A percentile compares a stretch with the other conserved stretches of the same genome.
phyloP scores from a whole-genome alignment of 1,140 invertebrate species.

The Agraylea sexmaculata region DNA sequence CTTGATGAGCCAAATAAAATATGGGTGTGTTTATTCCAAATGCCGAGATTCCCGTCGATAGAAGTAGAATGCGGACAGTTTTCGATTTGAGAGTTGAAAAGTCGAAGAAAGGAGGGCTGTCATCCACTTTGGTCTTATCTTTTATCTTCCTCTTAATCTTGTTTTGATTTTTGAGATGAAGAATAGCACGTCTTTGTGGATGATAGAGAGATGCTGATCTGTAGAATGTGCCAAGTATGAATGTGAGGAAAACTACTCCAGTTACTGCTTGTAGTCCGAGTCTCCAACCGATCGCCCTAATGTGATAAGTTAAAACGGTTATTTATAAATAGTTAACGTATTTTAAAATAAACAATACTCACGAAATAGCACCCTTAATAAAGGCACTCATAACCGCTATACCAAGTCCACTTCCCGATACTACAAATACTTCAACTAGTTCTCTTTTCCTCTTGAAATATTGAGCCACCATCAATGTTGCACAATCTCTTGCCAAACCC shows the following conservation, averaged over 20 bases:
- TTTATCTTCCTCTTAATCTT: slow-evolving; percentile 65
- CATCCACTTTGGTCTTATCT: slow-evolving; percentile 60
- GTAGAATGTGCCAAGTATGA: slow-evolving; percentile 80
- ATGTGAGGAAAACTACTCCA: slow-evolving; percentile 69
- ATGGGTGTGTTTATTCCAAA: slow-evolving; percentile 81
- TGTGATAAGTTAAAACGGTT: slow-evolving; percentile 18
- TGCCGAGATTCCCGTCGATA: slow-evolving; percentile 64
- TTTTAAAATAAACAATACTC: slow-evolving; percentile 23
- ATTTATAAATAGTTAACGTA: slow-evolving; percentile 2
- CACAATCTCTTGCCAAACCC: slow-evolving; percentile 70
- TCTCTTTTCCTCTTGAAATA: slow-evolving; percentile 79
- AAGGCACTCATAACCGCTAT: slow-evolving; percentile 73
- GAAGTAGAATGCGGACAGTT: slow-evolving; percentile 69
- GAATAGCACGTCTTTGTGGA: slow-evolving; percentile 74
- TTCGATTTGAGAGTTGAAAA: slow-evolving; percentile 73
- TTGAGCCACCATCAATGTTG: slow-evolving; percentile 81
- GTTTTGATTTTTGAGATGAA: slow-evolving; percentile 79
- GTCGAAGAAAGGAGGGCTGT: slow-evolving; percentile 74
- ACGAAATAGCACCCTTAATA: slow-evolving; percentile 69
- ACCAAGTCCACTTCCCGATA: slow-evolving; percentile 73
- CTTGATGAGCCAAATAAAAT: slow-evolving; percentile 71
- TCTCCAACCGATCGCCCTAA: slow-evolving; percentile 77
- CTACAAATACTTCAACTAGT: slow-evolving; percentile 77
- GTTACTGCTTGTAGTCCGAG: slow-evolving; percentile 77
- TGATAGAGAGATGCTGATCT: slow-evolving; percentile 82